phyloP scores from a whole-genome alignment of 2,797 vertebrate species.

The Rhinichthys osculus region DNA sequence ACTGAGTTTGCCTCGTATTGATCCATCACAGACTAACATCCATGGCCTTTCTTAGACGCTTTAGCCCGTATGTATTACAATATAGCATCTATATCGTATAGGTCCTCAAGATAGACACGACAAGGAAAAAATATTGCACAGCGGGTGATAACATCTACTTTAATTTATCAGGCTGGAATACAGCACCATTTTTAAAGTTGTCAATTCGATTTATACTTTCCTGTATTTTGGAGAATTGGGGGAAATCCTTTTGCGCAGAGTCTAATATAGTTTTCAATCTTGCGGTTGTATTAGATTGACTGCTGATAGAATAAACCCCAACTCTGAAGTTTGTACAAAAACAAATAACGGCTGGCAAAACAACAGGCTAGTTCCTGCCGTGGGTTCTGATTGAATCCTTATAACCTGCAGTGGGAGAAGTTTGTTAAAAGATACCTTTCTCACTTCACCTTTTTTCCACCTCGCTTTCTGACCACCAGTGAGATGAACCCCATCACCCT shows the following conservation, averaged over 20 bases:
- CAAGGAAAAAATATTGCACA: neutral
- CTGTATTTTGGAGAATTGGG: conserved; percentile 28
- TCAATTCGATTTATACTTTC: conserved; percentile 37
- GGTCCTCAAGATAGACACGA: neutral
- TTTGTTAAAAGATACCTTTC: conserved; percentile 52
- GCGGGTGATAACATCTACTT: neutral
- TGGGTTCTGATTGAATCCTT: conserved; percentile 68
- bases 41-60: conserved; percentile 1
- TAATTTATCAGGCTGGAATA: neutral
- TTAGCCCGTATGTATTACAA: conserved; percentile 27
- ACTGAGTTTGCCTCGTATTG: conserved; percentile 34
- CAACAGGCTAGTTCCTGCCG: neutral
- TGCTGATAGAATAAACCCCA: conserved; percentile 3
- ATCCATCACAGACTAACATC: conserved; percentile 31
- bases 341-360: conserved; percentile 36
- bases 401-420: conserved; percentile 42
- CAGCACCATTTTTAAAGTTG: neutral
- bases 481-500: neutral
- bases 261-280: conserved; percentile 26
- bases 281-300: conserved; percentile 18
- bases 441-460: conserved; percentile 62
- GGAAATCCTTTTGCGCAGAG: conserved; percentile 23
- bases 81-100: conserved; percentile 5
- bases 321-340: conserved; percentile 29
- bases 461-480: conserved; percentile 64